phyloP scores from a whole-genome alignment of 2,888 invertebrate species.

The Timema podura region DNA sequence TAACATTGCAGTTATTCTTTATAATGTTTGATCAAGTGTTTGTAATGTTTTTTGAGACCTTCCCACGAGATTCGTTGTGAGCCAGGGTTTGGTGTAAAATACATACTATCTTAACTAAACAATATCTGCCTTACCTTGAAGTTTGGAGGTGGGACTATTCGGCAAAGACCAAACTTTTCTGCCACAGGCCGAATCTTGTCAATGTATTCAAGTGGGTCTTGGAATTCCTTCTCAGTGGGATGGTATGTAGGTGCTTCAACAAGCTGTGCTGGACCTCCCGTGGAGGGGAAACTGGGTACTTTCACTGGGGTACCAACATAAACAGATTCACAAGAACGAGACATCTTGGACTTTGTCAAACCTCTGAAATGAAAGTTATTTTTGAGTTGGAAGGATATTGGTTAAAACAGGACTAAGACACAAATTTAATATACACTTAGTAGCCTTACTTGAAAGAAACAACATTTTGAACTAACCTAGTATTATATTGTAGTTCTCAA shows the following conservation, averaged over 20 bases:
- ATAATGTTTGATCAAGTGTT: too few species aligned
- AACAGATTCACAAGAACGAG: conserved; percentile 22
- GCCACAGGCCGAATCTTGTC: conserved; percentile 72
- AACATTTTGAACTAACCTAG: too few species aligned
- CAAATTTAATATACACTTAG: too few species aligned
- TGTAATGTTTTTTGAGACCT: too few species aligned
- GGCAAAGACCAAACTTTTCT: conserved; percentile 79
- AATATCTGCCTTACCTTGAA: conserved; percentile 54
- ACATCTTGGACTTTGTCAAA: conserved; percentile 37
- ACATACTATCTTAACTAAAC: too few species aligned
- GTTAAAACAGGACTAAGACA: too few species aligned
- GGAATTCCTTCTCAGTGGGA: conserved; percentile 77
- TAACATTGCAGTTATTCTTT: too few species aligned
- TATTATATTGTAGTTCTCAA: too few species aligned
- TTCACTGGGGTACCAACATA: conserved; percentile 22
- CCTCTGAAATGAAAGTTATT: conserved; percentile 37
- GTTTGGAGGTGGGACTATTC: conserved; percentile 75
- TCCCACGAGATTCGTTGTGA: too few species aligned
- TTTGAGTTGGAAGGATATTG: too few species aligned
- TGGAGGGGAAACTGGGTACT: conserved; percentile 31
- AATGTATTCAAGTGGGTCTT: conserved; percentile 79
- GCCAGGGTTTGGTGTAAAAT: too few species aligned
- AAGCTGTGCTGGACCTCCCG: conserved; percentile 48
- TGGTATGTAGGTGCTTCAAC: conserved; percentile 75
- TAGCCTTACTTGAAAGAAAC: too few species aligned